phyloP scores from a whole-genome alignment of 2,113 vertebrate genomes.

The Seriola dumerili region DNA sequence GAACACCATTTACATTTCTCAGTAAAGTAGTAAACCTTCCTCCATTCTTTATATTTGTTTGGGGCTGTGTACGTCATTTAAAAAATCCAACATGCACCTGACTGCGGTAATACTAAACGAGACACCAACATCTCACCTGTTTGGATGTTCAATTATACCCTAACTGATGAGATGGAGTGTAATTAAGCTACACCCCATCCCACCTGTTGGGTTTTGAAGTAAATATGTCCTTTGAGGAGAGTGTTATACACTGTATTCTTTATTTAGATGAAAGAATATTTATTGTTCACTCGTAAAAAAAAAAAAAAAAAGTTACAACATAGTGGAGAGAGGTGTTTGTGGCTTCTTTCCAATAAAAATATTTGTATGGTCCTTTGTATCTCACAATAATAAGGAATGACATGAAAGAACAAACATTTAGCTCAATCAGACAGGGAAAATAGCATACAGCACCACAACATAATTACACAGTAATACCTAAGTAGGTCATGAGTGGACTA shows the following conservation, averaged over 20 bases:
- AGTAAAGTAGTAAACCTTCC: neutral
- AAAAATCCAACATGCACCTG: neutral
- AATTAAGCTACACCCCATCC: neutral
- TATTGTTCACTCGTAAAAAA: constrained; percentile 21
- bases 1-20: neutral
- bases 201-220: neutral
- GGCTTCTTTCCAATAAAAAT: neutral
- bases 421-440: constrained; percentile 9
- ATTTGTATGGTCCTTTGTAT: constrained; percentile 10
- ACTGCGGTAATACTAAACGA: neutral
- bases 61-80: too few species aligned
- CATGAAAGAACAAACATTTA: constrained; percentile 20
- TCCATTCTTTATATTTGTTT: neutral
- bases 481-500: constrained; percentile 34
- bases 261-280: constrained; percentile 19
- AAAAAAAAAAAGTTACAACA: neutral
- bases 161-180: too few species aligned
- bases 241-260: constrained; percentile 8
- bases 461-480: constrained; percentile 15
- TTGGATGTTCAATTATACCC: too few species aligned
- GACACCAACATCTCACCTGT: neutral
- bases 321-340: neutral
- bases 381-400: constrained; percentile 23
- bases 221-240: neutral
- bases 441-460: constrained; percentile 19